phyloP scores from a whole-genome alignment of 2,113 vertebrate genomes.

The Arizona elegans region DNA sequence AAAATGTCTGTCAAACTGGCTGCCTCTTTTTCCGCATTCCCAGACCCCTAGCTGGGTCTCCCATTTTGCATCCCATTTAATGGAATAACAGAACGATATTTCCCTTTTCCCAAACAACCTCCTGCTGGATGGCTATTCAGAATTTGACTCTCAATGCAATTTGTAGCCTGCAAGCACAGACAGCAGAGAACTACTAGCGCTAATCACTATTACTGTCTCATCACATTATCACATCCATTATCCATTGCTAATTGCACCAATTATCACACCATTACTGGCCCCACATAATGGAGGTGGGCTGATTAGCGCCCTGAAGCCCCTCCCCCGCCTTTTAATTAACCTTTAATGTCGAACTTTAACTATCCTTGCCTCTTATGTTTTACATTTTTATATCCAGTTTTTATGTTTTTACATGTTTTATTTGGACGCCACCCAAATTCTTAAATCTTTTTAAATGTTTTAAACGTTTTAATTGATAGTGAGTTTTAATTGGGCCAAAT shows the following conservation, averaged over 20 bases:
- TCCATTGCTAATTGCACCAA: background rate
- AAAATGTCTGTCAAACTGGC: background rate
- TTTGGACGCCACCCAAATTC: background rate
- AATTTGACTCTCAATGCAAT: background rate
- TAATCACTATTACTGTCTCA: background rate
- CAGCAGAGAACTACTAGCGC: background rate
- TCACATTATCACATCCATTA: background rate
- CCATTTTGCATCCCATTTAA: background rate
- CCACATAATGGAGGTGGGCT: background rate
- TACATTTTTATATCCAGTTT: background rate
- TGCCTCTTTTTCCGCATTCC: background rate
- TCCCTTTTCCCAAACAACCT: background rate
- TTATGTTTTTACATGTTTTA: background rate
- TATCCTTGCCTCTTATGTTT: background rate
- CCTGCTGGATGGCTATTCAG: background rate
- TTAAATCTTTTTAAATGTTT: no score
- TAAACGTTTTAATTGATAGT: no score
- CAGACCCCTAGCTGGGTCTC: background rate
- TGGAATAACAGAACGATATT: accelerated
- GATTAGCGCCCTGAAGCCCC: background rate
- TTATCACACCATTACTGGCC: background rate
- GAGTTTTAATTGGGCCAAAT: no score
- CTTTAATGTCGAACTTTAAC: background rate
- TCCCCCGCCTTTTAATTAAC: background rate
- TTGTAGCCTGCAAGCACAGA: background rate